Evolutionary conservation across 37 sponge, comb jelly and placozoan genomes (phyloP).

Genomic region (Dysidea cf. avara): DNA sequence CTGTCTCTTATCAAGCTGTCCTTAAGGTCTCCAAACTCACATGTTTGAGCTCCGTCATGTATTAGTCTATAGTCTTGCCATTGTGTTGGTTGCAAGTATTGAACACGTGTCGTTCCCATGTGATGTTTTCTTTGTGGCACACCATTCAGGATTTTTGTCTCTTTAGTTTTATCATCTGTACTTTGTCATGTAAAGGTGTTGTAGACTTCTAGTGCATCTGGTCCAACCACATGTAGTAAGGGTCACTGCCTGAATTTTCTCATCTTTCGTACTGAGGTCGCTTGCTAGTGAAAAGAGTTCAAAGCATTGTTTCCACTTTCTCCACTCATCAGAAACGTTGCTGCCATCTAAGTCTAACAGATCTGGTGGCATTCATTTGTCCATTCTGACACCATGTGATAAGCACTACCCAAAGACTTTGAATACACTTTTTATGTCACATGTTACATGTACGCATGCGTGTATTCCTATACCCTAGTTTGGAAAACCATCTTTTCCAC

Average conservation of each 20-base stretch:
- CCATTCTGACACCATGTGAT: too few species aligned
- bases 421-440: too few species aligned
- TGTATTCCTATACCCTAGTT: too few species aligned
- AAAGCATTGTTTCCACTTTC: too few species aligned
- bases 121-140: constrained; percentile 26
- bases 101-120: constrained; percentile 39
- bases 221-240: constrained; percentile 27
- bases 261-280: constrained; percentile 1
- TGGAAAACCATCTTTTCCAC: too few species aligned
- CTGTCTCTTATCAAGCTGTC: constrained; percentile 34
- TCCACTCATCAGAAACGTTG: constrained; percentile 40
- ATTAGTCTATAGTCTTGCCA: constrained; percentile 30
- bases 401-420: too few species aligned
- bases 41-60: constrained; percentile 16
- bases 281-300: too few species aligned
- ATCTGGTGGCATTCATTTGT: too few species aligned
- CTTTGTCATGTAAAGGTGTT: constrained; percentile 10
- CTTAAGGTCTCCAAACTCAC: constrained; percentile 43
- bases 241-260: constrained; percentile 5
- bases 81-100: constrained; percentile 39
- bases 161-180: constrained; percentile 1
- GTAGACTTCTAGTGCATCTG: constrained; percentile 32
- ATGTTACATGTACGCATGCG: too few species aligned
- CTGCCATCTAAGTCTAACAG: too few species aligned
- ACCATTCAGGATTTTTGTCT: not conserved